Conservation (phyloP, 1,140 invertebrate species). For the Nasonia vitripennis region DNA sequence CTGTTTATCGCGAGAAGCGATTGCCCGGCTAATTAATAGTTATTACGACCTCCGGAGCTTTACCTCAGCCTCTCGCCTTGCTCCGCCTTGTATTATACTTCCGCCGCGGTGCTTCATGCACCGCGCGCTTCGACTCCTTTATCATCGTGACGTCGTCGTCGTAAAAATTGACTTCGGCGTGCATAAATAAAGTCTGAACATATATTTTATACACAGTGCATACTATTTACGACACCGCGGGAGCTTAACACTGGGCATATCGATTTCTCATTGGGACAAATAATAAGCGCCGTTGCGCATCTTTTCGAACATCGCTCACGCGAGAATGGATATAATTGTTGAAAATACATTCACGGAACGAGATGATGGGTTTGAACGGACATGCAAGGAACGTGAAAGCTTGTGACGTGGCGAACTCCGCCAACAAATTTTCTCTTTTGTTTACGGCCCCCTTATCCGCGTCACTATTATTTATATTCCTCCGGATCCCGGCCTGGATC, state of each 20-base stretch:
- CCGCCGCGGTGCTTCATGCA: not conserved
- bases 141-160: not conserved
- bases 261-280: not conserved
- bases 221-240: not conserved
- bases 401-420: too few relatives aligned
- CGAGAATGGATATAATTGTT: not conserved
- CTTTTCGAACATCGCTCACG: not conserved
- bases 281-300: not conserved
- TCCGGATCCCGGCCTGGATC: too few relatives aligned
- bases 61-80: not conserved
- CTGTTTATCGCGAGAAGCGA: not conserved
- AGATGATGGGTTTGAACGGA: too few relatives aligned
- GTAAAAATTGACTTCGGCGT: not conserved
- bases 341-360: conserved; percentile 2
- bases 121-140: not conserved
- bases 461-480: too few relatives aligned
- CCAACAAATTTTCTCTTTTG: too few relatives aligned
- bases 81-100: not conserved
- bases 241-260: not conserved
- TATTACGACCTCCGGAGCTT: not conserved
- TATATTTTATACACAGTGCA: not conserved
- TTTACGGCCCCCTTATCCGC: too few relatives aligned
- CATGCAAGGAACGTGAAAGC: not conserved
- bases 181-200: not conserved
- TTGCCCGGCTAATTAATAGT: conserved; percentile 17